A percentile compares a stretch with the other conserved stretches of the same genome.
Evolutionary conservation across 23 tunicate species (phyloP).

Genomic region (Oikopleura dioica): DNA sequence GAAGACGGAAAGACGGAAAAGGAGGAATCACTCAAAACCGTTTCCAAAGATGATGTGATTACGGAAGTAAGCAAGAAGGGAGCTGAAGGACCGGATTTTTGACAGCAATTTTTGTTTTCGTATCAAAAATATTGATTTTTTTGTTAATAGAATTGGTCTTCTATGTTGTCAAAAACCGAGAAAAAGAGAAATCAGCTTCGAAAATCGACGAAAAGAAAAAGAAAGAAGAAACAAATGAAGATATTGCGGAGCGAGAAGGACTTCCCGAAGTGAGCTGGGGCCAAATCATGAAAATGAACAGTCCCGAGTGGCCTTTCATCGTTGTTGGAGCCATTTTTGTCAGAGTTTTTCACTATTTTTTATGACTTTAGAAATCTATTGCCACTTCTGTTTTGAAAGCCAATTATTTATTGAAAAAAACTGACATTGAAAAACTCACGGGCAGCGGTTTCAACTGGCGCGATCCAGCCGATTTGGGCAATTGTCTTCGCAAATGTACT

Average conservation of each 20-base stretch:
- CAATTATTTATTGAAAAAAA: not conserved
- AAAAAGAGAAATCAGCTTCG: no score
- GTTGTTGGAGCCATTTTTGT: slow-evolving; percentile 16
- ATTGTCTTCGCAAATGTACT: slow-evolving; percentile 65
- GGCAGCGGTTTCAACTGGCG: slow-evolving; percentile 19
- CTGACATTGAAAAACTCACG: not conserved
- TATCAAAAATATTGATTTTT: no score
- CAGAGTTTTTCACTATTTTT: not conserved
- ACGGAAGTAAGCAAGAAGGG: no score
- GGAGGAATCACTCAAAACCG: no score
- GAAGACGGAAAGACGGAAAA: not conserved
- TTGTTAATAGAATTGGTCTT: no score
- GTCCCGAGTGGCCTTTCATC: slow-evolving; percentile 60
- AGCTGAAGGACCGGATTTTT: no score
- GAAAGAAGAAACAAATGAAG: no score
- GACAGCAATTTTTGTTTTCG: no score
- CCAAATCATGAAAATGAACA: slow-evolving; percentile 37
- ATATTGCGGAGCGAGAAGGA: no score
- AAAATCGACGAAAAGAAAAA: no score
- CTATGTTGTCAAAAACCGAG: no score
- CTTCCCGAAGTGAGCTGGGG: slow-evolving; percentile 48
- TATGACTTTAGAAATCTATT: not conserved
- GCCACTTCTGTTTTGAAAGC: not conserved
- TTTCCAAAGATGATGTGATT: no score
- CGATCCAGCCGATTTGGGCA: slow-evolving; percentile 62